Percentiles rank a stretch among this genome's conserved stretches.
Evolutionary conservation across 1,140 invertebrate species (phyloP).

Genomic region (Pogonomyrmex barbatus): DNA sequence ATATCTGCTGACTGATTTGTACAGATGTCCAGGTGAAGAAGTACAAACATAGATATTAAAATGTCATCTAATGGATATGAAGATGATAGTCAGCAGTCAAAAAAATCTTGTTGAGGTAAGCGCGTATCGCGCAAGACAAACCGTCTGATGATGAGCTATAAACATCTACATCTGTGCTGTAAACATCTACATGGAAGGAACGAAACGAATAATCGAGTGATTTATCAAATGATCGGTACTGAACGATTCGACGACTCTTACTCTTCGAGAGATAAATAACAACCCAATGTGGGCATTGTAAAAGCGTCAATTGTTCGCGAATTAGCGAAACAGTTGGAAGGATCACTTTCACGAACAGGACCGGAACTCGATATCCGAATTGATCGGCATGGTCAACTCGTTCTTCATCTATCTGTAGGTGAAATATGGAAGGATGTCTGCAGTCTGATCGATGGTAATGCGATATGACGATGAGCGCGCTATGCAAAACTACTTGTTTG

Average conservation of each 20-base stretch:
- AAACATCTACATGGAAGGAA: slow-evolving; percentile 28
- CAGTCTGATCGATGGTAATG: slow-evolving; percentile 42
- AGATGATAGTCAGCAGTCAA: background rate
- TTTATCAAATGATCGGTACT: slow-evolving; percentile 13
- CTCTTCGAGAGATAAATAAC: background rate
- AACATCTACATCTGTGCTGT: background rate
- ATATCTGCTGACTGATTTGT: slow-evolving; percentile 6
- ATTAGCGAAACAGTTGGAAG: background rate
- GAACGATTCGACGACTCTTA: slow-evolving; percentile 28
- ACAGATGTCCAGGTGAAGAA: slow-evolving; percentile 5
- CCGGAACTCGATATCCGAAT: slow-evolving; percentile 1
- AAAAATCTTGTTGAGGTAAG: slow-evolving; percentile 4
- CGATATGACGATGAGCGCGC: slow-evolving; percentile 34
- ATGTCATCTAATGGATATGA: background rate
- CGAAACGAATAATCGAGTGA: slow-evolving; percentile 16
- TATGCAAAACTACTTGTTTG: slow-evolving; percentile 60
- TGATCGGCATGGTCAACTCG: slow-evolving; percentile 19
- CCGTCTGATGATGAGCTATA: background rate
- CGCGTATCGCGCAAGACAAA: background rate
- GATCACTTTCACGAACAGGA: background rate
- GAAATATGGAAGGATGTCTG: slow-evolving; percentile 42
- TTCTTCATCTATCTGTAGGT: slow-evolving; percentile 47
- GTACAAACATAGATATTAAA: background rate
- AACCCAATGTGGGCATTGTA: background rate
- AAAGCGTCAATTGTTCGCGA: background rate